phyloP scores from a whole-genome alignment of 2,113 vertebrate species.

The Nesoenas mayeri region DNA sequence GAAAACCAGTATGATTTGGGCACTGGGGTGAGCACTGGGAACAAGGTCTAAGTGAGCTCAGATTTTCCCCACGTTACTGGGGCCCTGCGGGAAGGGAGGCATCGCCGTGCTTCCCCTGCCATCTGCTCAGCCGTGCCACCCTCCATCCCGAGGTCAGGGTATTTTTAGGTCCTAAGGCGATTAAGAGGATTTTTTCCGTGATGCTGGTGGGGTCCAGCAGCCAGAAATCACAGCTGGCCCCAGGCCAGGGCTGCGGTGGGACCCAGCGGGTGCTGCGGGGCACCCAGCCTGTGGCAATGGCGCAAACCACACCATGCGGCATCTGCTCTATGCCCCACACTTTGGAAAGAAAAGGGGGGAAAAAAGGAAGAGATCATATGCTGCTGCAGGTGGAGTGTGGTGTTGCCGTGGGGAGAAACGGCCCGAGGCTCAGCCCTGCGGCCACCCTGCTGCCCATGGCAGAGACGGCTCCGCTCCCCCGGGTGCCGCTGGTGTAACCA shows the following conservation, averaged over 20 bases:
- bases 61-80: not conserved
- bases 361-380: no score
- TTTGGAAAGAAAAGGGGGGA: not conserved
- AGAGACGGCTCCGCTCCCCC: not conserved
- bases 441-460: no score
- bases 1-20: rapidly evolving
- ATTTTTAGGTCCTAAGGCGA: slow-evolving; percentile 80
- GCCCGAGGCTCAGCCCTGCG: no score
- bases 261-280: rapidly evolving
- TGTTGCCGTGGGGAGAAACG: no score
- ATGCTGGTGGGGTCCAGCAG: slow-evolving; percentile 63
- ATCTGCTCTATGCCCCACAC: not conserved
- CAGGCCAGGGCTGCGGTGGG: not conserved
- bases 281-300: not conserved
- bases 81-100: not conserved
- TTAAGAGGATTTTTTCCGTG: slow-evolving; percentile 80
- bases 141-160: slow-evolving; percentile 35
- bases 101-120: not conserved
- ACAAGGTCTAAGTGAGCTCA: not conserved
- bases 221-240: slow-evolving; percentile 2
- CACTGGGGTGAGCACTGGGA: not conserved
- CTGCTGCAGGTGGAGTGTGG: not conserved
- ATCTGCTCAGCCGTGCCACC: slow-evolving; percentile 25
- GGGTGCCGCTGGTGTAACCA: not conserved
- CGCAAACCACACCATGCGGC: rapidly evolving